Conservation (phyloP, 2,888 invertebrate species). For the Drosophila flavopinicola region DNA sequence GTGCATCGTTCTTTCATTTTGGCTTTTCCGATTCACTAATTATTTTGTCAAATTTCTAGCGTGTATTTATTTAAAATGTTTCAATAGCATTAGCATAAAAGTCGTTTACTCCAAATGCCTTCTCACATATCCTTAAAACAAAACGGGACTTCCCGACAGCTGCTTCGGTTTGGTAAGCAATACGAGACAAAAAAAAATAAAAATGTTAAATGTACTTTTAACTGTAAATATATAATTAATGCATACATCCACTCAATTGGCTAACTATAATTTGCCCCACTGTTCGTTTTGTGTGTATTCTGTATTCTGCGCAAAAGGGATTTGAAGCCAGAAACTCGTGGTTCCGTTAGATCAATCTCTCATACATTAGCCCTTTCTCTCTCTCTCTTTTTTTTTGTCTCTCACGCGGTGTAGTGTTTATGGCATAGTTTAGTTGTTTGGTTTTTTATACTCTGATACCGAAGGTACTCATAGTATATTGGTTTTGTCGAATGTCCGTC, state of each 20-base stretch:
- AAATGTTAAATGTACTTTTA: constrained; percentile 37
- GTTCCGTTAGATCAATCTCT: background rate
- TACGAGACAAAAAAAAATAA: constrained; percentile 8
- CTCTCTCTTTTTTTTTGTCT: background rate
- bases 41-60: constrained; percentile 44
- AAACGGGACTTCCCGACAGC: background rate
- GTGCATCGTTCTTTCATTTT: constrained; percentile 7
- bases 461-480: no score
- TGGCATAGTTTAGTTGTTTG: constrained; percentile 1
- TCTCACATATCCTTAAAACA: constrained; percentile 32
- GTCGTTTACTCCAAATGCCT: constrained; percentile 20
- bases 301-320: background rate
- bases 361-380: background rate
- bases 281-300: background rate
- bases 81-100: constrained; percentile 58
- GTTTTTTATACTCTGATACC: no score
- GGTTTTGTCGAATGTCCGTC: no score
- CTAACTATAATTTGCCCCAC: background rate
- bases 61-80: constrained; percentile 64
- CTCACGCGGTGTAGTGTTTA: background rate
- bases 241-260: constrained; percentile 11
- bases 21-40: constrained; percentile 10
- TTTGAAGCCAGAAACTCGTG: background rate
- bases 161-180: constrained; percentile 29
- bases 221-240: constrained; percentile 47